Evolutionary conservation across 2,113 vertebrate genomes (phyloP), one percentile per base, ranked within the genome.

Genomic region (Caloenas nicobarica): DNA sequence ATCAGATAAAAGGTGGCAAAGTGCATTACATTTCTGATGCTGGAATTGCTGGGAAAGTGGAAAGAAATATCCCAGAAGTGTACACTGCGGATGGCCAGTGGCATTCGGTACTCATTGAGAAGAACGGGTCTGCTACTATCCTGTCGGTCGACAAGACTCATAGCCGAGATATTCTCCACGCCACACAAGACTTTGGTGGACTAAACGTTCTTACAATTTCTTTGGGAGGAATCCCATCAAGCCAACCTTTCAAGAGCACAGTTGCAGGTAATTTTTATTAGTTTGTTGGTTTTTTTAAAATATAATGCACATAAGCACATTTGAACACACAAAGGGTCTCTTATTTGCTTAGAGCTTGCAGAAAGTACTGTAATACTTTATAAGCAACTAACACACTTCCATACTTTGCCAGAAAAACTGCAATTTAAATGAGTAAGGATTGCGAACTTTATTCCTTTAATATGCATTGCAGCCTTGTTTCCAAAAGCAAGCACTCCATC

Each of bases 181-280:
- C 98, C 48, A 99, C 99, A 0, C 99, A 99, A 93, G 99, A 99
- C 96, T 99, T 99, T 1, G 99, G 99, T 11, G 99, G 99, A 6
- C 97, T 99, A 1, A 90, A 98, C 0, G 99, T 99, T 34, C 96
- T 99, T 48, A 99, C 98, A 23, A 91, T 99, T 33, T 99, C 99
- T 19, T 97, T 99, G n/a, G 99, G 99, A 57, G 99, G 99, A 56
- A 98, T 99, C 66, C 98, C 99, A 15, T 93, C 98, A 4, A 98
- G 98, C 62, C 98, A 98, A 2, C 97, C 97, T 50, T 98, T 98
- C 78, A 98, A 98, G 93, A 99, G 98, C 72, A 94, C 97, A 26
- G 97, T 96, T 74, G 96, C 98, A 98, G 99, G 99, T 99, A 95
- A 97, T 81, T 78, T 31, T 51, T 23, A 2, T 18, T n/a, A 9